phyloP scores from a whole-genome alignment of 1,140 invertebrate genomes.

The Drosophila ananassae region DNA sequence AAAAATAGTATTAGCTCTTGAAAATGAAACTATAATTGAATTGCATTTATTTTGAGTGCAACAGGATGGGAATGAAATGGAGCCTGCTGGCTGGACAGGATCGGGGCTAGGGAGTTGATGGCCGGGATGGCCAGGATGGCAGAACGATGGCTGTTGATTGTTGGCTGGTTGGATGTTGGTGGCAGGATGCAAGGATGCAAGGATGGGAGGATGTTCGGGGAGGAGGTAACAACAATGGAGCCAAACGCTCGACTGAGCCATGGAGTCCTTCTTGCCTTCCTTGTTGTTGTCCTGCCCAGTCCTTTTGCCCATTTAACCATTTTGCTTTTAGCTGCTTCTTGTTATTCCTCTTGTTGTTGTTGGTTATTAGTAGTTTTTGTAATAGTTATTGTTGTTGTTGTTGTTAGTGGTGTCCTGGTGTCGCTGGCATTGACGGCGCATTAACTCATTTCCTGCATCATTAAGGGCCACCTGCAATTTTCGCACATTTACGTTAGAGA shows the following conservation, averaged over 20 bases:
- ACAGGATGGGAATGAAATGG: background rate
- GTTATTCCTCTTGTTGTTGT: background rate
- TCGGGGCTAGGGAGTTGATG: background rate
- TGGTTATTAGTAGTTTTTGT: background rate
- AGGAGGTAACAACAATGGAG: slow-evolving; percentile 34
- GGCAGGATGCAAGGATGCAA: background rate
- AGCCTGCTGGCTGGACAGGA: background rate
- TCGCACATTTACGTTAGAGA: slow-evolving; percentile 57
- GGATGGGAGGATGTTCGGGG: background rate
- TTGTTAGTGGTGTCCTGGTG: slow-evolving; percentile 17
- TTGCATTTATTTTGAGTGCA: slow-evolving; percentile 1
- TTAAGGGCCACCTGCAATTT: slow-evolving; percentile 72
- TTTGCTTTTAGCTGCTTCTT: slow-evolving; percentile 6
- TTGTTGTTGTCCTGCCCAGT: slow-evolving; percentile 7
- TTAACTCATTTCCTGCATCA: slow-evolving; percentile 81
- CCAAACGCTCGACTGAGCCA: slow-evolving; percentile 43
- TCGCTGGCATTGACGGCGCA: slow-evolving; percentile 61
- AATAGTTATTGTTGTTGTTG: slow-evolving; percentile 1
- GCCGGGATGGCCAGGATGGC: too few relatives aligned
- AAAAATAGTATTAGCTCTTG: background rate
- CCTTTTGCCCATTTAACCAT: slow-evolving; percentile 1
- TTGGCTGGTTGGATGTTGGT: background rate
- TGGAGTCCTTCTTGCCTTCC: background rate
- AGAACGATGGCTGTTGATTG: background rate
- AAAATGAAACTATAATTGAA: background rate